Evolutionary conservation across 1,140 invertebrate species (phyloP).

Genomic region (Phthorimaea operculella): DNA sequence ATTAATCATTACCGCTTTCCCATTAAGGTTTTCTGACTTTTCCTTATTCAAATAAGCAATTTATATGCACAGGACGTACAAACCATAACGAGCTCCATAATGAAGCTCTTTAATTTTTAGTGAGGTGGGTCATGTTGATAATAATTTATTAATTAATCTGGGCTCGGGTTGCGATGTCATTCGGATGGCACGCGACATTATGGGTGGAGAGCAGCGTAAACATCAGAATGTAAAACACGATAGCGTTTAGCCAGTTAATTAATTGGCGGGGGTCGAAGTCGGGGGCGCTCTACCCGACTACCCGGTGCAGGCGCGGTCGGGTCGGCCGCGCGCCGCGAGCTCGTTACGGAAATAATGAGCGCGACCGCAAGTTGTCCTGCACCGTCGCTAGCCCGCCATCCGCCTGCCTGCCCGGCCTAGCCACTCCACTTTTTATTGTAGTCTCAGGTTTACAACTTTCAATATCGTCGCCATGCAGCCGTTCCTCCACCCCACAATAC

Average conservation of each 20-base stretch:
- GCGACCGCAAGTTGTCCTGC: slow-evolving; percentile 34
- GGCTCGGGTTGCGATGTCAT: slow-evolving; percentile 36
- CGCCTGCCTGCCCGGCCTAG: slow-evolving; percentile 10
- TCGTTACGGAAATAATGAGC: slow-evolving; percentile 61
- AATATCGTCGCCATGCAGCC: background rate
- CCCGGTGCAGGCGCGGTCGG: too few relatives aligned
- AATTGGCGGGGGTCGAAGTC: slow-evolving; percentile 51
- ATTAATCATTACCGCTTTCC: slow-evolving; percentile 10
- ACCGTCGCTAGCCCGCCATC: slow-evolving; percentile 11
- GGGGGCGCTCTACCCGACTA: slow-evolving; percentile 13
- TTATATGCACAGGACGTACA: slow-evolving; percentile 47
- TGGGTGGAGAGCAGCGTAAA: slow-evolving; percentile 61
- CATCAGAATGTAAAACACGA: slow-evolving; percentile 65
- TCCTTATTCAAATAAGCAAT: slow-evolving; percentile 44
- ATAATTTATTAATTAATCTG: slow-evolving; percentile 64
- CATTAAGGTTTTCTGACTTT: slow-evolving; percentile 19
- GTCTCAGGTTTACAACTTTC: slow-evolving; percentile 9
- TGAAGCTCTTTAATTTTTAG: slow-evolving; percentile 59
- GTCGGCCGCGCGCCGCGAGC: slow-evolving; percentile 33
- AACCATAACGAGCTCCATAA: slow-evolving; percentile 50
- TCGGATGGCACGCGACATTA: slow-evolving; percentile 56
- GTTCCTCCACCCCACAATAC: background rate
- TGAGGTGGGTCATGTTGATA: slow-evolving; percentile 41
- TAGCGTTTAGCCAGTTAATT: slow-evolving; percentile 65
- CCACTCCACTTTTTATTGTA: slow-evolving; percentile 34